Percentiles rank a stretch among this genome's conserved stretches.
phyloP scores from a whole-genome alignment of 2,113 vertebrate genomes.

The Dascyllus trimaculatus region DNA sequence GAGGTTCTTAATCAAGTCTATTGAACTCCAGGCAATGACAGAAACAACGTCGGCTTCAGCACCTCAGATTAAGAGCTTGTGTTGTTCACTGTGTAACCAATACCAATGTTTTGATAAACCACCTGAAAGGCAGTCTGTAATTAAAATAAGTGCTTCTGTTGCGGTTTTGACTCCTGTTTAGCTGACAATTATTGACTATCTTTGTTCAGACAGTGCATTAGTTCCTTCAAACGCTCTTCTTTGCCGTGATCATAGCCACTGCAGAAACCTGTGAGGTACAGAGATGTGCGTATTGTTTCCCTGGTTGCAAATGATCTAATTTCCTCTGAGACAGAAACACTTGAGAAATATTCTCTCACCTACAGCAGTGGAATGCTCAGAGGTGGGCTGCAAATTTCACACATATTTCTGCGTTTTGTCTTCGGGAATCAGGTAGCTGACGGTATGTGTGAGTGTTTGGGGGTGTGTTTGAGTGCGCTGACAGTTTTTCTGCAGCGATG shows the following conservation, averaged over 20 bases:
- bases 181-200: background rate
- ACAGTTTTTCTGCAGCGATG: background rate
- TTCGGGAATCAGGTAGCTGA: constrained; percentile 4
- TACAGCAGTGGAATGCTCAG: background rate
- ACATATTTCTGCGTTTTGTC: constrained; percentile 9
- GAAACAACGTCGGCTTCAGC: background rate
- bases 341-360: constrained; percentile 1
- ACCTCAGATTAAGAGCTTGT: background rate
- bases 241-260: background rate
- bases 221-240: background rate
- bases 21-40: background rate
- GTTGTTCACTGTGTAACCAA: background rate
- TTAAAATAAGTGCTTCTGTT: background rate
- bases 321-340: background rate
- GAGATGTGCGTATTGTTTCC: constrained; percentile 11
- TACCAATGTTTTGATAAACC: background rate
- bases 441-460: background rate
- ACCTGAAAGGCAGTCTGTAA: background rate
- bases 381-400: constrained; percentile 7
- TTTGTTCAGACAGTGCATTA: background rate
- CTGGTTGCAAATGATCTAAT: constrained; percentile 13
- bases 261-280: background rate
- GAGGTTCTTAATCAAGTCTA: background rate
- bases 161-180: background rate
- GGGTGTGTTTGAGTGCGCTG: background rate